A percentile compares a stretch with the other conserved stretches of the same genome.
phyloP scores from a whole-genome alignment of 2,888 invertebrate genomes.

The Stictocephala bisonia region DNA sequence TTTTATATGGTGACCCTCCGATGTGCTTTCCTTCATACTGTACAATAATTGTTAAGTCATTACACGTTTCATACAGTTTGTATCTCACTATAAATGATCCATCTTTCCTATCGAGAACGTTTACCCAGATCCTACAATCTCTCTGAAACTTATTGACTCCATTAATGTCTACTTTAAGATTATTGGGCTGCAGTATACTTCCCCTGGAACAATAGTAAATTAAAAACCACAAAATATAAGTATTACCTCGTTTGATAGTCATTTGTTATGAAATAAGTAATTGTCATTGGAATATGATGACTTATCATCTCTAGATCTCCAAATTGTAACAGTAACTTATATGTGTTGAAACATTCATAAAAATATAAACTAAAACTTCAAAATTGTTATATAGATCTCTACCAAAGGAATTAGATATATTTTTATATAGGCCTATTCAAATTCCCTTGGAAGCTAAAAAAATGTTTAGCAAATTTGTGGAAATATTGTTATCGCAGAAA shows the following conservation, averaged over 20 bases:
- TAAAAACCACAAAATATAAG: constrained; percentile 43
- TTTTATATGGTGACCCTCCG: constrained; percentile 72
- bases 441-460: no score
- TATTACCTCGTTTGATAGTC: constrained; percentile 42
- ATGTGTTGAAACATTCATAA: no score
- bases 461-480: no score
- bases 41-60: constrained; percentile 76
- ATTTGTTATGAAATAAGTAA: constrained; percentile 1
- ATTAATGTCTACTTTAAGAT: constrained; percentile 67
- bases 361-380: no score
- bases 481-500: no score
- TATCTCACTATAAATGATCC: constrained; percentile 87
- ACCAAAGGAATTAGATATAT: no score
- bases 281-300: no score
- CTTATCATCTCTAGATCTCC: no score
- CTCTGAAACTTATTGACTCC: constrained; percentile 69
- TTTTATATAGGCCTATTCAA: no score
- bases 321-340: no score
- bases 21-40: constrained; percentile 73
- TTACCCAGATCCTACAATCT: constrained; percentile 78
- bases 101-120: constrained; percentile 85
- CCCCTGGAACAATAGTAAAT: constrained; percentile 52
- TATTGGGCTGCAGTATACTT: constrained; percentile 57
- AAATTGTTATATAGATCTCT: no score
- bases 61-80: constrained; percentile 80